These are phyloP conservation scores for Oophaga pumilio DNA, from an alignment of 2,113 vertebrate species.

Conservation along the genomic window DNA sequence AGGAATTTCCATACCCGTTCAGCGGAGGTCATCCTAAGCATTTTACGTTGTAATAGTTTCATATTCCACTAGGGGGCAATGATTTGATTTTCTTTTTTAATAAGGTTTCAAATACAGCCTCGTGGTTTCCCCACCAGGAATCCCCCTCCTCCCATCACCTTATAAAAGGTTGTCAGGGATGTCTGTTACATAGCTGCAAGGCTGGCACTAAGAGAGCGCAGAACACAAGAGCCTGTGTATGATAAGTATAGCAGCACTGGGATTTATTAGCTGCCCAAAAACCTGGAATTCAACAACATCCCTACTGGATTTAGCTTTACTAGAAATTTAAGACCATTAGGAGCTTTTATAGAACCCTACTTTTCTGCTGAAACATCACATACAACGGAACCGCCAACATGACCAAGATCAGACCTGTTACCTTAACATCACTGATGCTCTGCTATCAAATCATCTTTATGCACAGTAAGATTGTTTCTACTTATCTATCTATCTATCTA, in stretches of 20 bases:
- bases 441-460: neutral
- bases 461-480: neutral
- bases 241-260: neutral
- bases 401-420: neutral
- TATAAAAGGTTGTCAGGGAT: slow-evolving; percentile 7
- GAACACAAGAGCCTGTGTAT: neutral
- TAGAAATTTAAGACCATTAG: neutral
- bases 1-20: neutral
- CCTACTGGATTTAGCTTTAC: neutral
- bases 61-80: neutral
- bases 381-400: neutral
- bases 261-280: neutral
- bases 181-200: neutral
- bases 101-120: neutral
- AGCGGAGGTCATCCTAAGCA: neutral
- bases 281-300: neutral
- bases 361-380: neutral
- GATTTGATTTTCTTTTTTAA: neutral
- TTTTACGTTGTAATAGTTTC: neutral
- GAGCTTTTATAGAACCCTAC: neutral
- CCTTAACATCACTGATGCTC: neutral
- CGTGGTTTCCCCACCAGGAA: slow-evolving; percentile 1
- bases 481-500: neutral
- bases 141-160: neutral
- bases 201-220: neutral